Evolutionary conservation across 2,113 vertebrate species (phyloP), one percentile per base, ranked within the genome.

Genomic region (Megaceryle maxima): DNA sequence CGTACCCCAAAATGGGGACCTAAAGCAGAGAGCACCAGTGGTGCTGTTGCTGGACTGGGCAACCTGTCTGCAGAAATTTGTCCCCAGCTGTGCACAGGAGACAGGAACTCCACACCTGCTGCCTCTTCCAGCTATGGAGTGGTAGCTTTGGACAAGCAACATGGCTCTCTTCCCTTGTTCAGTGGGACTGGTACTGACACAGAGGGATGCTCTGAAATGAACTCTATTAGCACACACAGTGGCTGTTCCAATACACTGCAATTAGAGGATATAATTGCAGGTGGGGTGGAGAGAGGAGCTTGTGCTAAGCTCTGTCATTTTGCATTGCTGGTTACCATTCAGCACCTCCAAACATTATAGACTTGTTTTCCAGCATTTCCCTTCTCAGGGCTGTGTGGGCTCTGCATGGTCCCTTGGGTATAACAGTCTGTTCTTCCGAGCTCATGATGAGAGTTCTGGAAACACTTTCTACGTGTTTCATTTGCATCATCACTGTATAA

Each of bases 11-110:
- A 25, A 55, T 33, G n/a, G 2, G 3, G 33, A 39, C 57, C 15
- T 39, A 12, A 51, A 53, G 11, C 0, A 0, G 0, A 63, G 22
- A n/a, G 6, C 1, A 1, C 2, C 26, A 53, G 51, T 28, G 4
- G 19, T 55, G 31, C 55, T 15, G 2, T 2, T 33, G 39, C 59
- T 33, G 41, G 46, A 63, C 25, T 22, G 41, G 39, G 44, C 15
- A 43, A 10, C 37, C 68, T 41, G 41, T 35, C 69, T 35, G 43
- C 53, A 73, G 59, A 28, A 28, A 14, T 1, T 0, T 24, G 50
- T 50, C 50, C 64, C 22, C 29, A 19, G 90, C 5, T 14, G 2
- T 2, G 16, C 20, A 17, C 7, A 9, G 51, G 48, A 80, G 24
- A 12, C 67, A 84, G 41, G n/a, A 72, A 24, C 31, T 72, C 66